These are phyloP conservation scores for Oopsacas minuta DNA, from an alignment of 37 sponge, comb jelly and placozoan species.

Conservation along the genomic window DNA sequence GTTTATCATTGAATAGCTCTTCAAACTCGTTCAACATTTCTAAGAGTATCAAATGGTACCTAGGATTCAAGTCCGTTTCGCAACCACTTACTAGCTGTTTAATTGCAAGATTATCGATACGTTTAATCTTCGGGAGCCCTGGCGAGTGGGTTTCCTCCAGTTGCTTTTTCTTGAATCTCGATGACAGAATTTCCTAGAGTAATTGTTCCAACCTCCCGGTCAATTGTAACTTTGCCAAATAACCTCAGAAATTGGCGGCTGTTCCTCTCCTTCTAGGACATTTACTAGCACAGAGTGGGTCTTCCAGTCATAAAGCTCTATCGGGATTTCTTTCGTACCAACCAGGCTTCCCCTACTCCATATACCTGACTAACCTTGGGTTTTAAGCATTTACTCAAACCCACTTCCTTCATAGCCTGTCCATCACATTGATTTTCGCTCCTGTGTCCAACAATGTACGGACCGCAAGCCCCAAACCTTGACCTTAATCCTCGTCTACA, in stretches of 20 bases:
- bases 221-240: not conserved
- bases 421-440: not conserved
- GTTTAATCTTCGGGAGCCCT: constrained; percentile 11
- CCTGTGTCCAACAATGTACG: constrained; percentile 11
- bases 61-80: not conserved
- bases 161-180: constrained; percentile 9
- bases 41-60: not conserved
- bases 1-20: not conserved
- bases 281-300: not conserved
- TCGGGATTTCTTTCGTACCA: not conserved
- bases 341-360: not conserved
- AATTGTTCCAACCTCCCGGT: not conserved
- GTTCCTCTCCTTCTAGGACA: constrained; percentile 13
- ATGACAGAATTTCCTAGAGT: not conserved
- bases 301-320: not conserved
- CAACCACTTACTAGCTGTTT: not conserved
- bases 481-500: not conserved
- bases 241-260: constrained; percentile 10
- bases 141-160: constrained; percentile 7
- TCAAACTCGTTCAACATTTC: constrained; percentile 9
- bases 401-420: not conserved
- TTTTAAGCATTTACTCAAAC: not conserved
- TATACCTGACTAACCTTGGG: not conserved
- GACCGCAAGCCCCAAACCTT: not conserved
- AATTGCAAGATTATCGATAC: not conserved